Percentiles rank a stretch among this genome's conserved stretches.
Conservation (phyloP, 1,140 invertebrate species). For the Neotoxoptera formosana region DNA sequence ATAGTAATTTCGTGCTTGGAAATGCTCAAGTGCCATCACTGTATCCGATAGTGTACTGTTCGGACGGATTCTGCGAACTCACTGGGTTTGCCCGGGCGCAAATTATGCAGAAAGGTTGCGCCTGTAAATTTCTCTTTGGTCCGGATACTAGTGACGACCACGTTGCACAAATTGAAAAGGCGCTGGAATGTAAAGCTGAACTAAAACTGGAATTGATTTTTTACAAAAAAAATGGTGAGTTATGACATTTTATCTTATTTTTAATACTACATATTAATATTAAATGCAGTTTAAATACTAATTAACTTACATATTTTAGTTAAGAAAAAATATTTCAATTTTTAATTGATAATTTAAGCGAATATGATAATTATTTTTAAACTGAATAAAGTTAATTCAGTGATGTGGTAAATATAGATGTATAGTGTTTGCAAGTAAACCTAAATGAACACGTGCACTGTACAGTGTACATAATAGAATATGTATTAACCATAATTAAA, state of each 20-base stretch:
- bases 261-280: too few species aligned
- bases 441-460: neutral
- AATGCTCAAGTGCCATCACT: constrained; percentile 90
- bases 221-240: constrained; percentile 92
- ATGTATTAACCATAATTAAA: too few species aligned
- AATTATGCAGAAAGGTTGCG: constrained; percentile 96
- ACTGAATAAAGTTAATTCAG: neutral
- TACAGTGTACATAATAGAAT: too few species aligned
- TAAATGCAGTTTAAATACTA: neutral
- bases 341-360: neutral
- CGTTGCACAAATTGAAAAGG: constrained; percentile 86
- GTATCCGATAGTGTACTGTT: constrained; percentile 97
- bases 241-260: neutral
- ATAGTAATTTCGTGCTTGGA: constrained; percentile 97
- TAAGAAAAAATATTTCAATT: neutral
- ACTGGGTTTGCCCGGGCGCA: constrained; percentile 92
- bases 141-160: constrained; percentile 89
- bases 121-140: constrained; percentile 95
- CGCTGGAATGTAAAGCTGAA: constrained; percentile 88
- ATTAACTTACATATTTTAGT: neutral
- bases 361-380: neutral
- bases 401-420: neutral
- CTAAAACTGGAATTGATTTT: constrained; percentile 93
- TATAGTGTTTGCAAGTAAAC: neutral
- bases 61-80: constrained; percentile 96